Percentiles rank a stretch among this genome's conserved stretches.
phyloP scores from a whole-genome alignment of 1,140 invertebrate species.

The Lordiphosa stackelbergi region DNA sequence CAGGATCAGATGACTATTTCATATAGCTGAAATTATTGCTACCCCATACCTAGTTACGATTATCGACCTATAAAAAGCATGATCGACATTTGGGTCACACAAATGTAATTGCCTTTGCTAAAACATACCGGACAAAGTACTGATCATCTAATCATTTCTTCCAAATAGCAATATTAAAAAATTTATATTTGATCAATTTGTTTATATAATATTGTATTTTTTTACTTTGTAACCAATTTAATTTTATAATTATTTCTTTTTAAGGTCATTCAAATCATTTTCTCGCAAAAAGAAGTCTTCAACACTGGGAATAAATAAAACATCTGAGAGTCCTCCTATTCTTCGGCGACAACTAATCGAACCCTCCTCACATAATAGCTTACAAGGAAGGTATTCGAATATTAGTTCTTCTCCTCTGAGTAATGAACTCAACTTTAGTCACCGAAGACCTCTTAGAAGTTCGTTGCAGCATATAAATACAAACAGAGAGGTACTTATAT shows the following conservation, averaged over 20 bases:
- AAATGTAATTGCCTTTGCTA: too few species aligned
- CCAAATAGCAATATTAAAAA: too few species aligned
- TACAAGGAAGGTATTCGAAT: slow-evolving; percentile 12
- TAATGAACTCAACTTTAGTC: slow-evolving; percentile 22
- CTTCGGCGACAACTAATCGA: slow-evolving; percentile 40
- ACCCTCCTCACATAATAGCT: slow-evolving; percentile 6
- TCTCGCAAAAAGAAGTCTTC: slow-evolving; percentile 73
- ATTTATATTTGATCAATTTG: too few species aligned
- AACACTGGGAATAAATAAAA: slow-evolving; percentile 76
- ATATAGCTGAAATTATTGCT: too few species aligned
- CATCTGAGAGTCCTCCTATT: slow-evolving; percentile 73
- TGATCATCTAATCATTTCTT: too few species aligned
- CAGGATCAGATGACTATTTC: too few species aligned
- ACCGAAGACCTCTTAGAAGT: slow-evolving; percentile 37
- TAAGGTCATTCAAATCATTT: slow-evolving; percentile 72
- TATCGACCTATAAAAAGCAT: too few species aligned
- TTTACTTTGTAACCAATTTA: too few species aligned
- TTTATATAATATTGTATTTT: too few species aligned
- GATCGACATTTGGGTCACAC: too few species aligned
- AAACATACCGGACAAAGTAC: too few species aligned
- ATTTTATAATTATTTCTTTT: slow-evolving; percentile 7
- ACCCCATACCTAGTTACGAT: too few species aligned
- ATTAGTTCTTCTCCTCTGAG: slow-evolving; percentile 3
- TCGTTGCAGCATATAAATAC: slow-evolving; percentile 60
- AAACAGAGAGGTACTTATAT: slow-evolving; percentile 21